Evolutionary conservation across 2,888 invertebrate species (phyloP), one percentile per base, ranked within the genome.

Genomic region (Embidobia sp.): DNA sequence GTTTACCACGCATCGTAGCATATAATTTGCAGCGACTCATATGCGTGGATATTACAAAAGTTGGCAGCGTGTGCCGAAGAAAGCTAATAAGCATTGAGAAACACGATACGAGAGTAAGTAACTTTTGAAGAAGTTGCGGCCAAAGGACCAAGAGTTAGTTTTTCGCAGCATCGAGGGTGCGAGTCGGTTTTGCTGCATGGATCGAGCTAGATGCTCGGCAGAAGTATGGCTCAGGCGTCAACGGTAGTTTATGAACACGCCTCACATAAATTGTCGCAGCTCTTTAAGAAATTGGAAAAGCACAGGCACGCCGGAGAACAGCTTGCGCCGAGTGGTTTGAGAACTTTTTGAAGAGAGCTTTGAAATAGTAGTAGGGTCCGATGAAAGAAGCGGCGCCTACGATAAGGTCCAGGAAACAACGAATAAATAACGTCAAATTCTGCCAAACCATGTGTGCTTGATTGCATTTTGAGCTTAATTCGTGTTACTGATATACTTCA

Each of bases 231-330:
- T 37, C 53, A 79, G 70, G 79, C 53, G 84, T 82, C 78, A 80
- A 80, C 72, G 75, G 85, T 86, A 88, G 85, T 89, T 89, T 88
- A 89, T 88, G 88, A 89, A 89, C 89, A 87, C 85, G 85, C 84
- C 86, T 86, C 87, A 88, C 89, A 89, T 89, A 89, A 89, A 89
- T 89, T 89, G 89, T 89, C 88, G 87, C 84, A 84, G 87, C 89
- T 89, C 89, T 89, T 89, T 89, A 89, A 89, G 89, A 89, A 89
- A 89, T 89, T 89, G 89, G 87, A 87, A 87, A 88, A 85, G 87
- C 85, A 85, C 86, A 83, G 80, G 84, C 79, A 83, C 82, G 83
- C 48, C 80, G 83, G 79, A 48, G 69, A 89, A 89, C 89, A 89
- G 89, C 89, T 89, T 89, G 89, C 80, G 84, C 84, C 83, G 86